Conservation (phyloP, 2,888 invertebrate genomes). For the Siphlonurus alternatus region DNA sequence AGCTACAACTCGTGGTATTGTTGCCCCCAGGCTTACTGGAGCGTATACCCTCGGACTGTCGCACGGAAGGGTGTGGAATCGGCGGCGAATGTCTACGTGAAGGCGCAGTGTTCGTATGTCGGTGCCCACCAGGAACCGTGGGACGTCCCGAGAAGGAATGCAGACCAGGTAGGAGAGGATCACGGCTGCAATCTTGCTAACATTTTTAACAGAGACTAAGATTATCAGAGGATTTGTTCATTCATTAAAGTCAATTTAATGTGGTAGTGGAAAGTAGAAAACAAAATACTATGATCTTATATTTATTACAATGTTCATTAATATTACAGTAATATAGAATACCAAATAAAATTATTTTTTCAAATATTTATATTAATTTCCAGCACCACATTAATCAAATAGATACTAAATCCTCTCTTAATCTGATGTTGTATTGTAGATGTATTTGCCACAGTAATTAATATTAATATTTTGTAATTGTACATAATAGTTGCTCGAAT, state of each 20-base stretch:
- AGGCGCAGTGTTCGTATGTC: slow-evolving; percentile 66
- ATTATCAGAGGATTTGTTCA: no score
- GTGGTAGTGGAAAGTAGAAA: no score
- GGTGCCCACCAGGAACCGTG: slow-evolving; percentile 56
- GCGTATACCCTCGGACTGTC: slow-evolving; percentile 41
- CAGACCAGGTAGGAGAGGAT: slow-evolving; percentile 37
- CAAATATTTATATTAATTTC: not conserved
- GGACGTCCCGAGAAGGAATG: slow-evolving; percentile 57
- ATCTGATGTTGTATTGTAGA: not conserved
- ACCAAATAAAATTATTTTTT: not conserved
- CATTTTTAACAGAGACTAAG: no score
- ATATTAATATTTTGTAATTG: not conserved
- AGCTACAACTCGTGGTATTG: no score
- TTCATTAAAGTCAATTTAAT: no score
- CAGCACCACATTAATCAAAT: no score
- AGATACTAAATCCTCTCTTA: not conserved
- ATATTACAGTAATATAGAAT: not conserved
- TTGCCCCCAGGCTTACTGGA: not conserved
- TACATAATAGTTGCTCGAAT: not conserved
- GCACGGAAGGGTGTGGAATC: slow-evolving; percentile 66
- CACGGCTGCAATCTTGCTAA: no score
- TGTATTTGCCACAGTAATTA: not conserved
- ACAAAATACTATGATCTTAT: no score
- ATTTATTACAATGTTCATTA: no score
- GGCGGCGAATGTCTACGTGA: slow-evolving; percentile 77